Evolutionary conservation across 2,888 invertebrate species (phyloP).

Genomic region (Cataglyphis livida): DNA sequence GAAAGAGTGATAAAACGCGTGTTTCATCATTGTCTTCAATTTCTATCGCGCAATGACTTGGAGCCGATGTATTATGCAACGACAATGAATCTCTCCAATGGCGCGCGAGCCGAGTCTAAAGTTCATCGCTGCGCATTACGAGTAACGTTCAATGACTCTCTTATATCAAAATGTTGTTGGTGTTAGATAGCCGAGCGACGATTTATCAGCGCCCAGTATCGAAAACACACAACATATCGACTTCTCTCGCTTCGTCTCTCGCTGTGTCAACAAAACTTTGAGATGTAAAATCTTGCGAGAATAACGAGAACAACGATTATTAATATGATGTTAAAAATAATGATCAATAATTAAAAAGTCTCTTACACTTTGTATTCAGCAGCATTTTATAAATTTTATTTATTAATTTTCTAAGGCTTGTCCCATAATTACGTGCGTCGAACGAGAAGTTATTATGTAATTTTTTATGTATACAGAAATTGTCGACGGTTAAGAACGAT

Average conservation of each 20-base stretch:
- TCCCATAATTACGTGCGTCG: slow-evolving; percentile 30
- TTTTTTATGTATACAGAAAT: slow-evolving; percentile 9
- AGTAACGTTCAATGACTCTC: slow-evolving; percentile 63
- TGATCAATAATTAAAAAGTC: background rate
- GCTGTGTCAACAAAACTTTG: slow-evolving; percentile 20
- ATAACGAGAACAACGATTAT: background rate
- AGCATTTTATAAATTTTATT: slow-evolving; percentile 35
- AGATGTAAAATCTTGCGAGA: background rate
- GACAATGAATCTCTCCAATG: slow-evolving; percentile 50
- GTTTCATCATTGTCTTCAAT: slow-evolving; percentile 62
- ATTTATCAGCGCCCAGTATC: slow-evolving; percentile 28
- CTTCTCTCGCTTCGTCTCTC: background rate
- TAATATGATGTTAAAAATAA: background rate
- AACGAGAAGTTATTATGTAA: slow-evolving; percentile 55
- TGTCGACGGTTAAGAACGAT: slow-evolving; percentile 2
- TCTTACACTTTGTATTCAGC: background rate
- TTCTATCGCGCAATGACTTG: slow-evolving; percentile 60
- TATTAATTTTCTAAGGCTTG: slow-evolving; percentile 27
- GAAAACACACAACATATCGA: slow-evolving; percentile 36
- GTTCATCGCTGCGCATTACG: slow-evolving; percentile 49
- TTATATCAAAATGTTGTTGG: slow-evolving; percentile 51
- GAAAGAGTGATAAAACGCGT: slow-evolving; percentile 1
- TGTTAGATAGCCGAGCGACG: slow-evolving; percentile 12
- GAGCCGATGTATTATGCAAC: slow-evolving; percentile 58
- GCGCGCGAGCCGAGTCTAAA: slow-evolving; percentile 53